Conservation (phyloP, 2,888 invertebrate genomes). For the Cylindroiulus punctatus region DNA sequence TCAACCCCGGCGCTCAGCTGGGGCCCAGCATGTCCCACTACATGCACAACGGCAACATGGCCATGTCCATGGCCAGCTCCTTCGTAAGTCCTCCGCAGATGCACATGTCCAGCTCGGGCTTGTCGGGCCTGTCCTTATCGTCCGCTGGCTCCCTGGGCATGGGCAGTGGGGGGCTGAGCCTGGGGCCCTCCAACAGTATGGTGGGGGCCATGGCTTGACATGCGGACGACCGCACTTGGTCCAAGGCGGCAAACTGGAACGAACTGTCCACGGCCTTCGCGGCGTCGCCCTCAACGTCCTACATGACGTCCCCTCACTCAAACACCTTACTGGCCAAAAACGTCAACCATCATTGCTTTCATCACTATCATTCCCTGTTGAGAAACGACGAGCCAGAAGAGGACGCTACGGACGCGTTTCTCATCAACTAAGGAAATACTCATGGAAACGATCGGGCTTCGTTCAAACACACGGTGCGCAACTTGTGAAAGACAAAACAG, state of each 20-base stretch:
- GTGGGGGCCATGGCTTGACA: conserved; percentile 66
- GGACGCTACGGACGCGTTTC: background rate
- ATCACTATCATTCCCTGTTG: conserved; percentile 34
- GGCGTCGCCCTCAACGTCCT: conserved; percentile 36
- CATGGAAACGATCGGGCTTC: background rate
- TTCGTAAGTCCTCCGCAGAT: conserved; percentile 64
- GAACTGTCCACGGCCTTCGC: conserved; percentile 39
- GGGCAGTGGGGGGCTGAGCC: conserved; percentile 66
- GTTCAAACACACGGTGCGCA: background rate
- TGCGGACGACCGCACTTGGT: conserved; percentile 44
- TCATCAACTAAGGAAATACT: background rate
- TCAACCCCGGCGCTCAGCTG: conserved; percentile 64
- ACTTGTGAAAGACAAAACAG: background rate
- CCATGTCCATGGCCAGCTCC: conserved; percentile 63
- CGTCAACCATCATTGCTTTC: conserved; percentile 33
- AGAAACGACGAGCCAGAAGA: conserved; percentile 13
- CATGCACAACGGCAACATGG: conserved; percentile 65
- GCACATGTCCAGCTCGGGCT: conserved; percentile 68
- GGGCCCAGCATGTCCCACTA: conserved; percentile 69
- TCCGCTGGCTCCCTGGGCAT: conserved; percentile 64
- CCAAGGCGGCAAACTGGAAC: conserved; percentile 49
- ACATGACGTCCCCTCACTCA: conserved; percentile 28
- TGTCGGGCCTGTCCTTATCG: conserved; percentile 61
- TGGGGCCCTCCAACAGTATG: conserved; percentile 66
- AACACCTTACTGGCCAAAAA: conserved; percentile 31